Evolutionary conservation across 2,797 vertebrate genomes (phyloP).

Genomic region (Pseudopleuronectes americanus): DNA sequence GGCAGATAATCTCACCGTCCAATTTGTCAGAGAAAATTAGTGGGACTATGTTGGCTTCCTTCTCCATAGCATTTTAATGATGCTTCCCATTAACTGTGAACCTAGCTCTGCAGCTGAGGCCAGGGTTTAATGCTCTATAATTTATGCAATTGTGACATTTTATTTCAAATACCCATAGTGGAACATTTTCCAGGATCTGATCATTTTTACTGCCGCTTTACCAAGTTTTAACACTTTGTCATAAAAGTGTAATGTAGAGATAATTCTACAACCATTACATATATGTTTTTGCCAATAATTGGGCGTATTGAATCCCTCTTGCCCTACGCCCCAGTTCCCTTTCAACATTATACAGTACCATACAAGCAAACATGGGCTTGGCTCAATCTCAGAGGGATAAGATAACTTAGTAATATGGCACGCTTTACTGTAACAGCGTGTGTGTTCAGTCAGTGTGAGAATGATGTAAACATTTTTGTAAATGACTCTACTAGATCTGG

Average conservation of each 20-base stretch:
- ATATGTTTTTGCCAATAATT: slow-evolving; percentile 27
- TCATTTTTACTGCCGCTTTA: slow-evolving; percentile 47
- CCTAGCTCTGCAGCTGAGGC: slow-evolving; percentile 50
- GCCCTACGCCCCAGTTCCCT: slow-evolving; percentile 15
- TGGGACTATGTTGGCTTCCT: slow-evolving; percentile 46
- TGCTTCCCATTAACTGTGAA: slow-evolving; percentile 53
- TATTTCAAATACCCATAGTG: slow-evolving; percentile 67
- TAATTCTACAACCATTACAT: slow-evolving; percentile 28
- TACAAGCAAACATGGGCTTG: slow-evolving; percentile 56
- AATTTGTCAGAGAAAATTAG: slow-evolving; percentile 78
- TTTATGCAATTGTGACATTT: slow-evolving; percentile 62
- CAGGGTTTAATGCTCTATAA: slow-evolving; percentile 66
- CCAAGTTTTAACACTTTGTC: slow-evolving; percentile 28
- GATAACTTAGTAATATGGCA: slow-evolving; percentile 40
- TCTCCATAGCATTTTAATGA: slow-evolving; percentile 67
- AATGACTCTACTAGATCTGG: slow-evolving; percentile 74
- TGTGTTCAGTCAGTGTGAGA: slow-evolving; percentile 57
- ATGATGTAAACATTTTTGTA: slow-evolving; percentile 78
- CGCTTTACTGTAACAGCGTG: slow-evolving; percentile 60
- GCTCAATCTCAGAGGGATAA: slow-evolving; percentile 56
- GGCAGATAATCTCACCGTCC: slow-evolving; percentile 58
- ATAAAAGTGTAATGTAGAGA: slow-evolving; percentile 44
- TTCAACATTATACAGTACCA: slow-evolving; percentile 45
- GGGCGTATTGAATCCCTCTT: slow-evolving; percentile 23
- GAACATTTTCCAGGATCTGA: slow-evolving; percentile 49